Percentiles rank a stretch among this genome's conserved stretches.
phyloP scores from a whole-genome alignment of 1,140 invertebrate genomes.

The Agrypnia vestita region DNA sequence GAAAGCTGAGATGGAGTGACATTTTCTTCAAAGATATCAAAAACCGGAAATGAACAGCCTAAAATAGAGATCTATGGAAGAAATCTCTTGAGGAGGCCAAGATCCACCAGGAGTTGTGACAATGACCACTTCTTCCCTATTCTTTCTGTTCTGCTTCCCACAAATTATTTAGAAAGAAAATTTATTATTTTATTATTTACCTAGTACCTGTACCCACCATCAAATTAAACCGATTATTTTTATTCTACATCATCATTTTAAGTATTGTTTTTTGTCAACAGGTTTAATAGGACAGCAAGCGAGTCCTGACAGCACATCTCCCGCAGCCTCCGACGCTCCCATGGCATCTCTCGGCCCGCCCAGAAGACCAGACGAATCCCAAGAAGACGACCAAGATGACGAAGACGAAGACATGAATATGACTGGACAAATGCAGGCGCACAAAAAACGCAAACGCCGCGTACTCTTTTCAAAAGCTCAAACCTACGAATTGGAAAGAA shows the following conservation, averaged over 20 bases:
- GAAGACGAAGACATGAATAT: slow-evolving; percentile 69
- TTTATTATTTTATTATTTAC: no score
- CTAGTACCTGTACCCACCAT: no score
- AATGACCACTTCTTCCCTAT: no score
- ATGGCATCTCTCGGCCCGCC: slow-evolving; percentile 53
- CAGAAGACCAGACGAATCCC: slow-evolving; percentile 64
- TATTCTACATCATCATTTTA: neutral
- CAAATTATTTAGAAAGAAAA: no score
- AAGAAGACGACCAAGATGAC: slow-evolving; percentile 73
- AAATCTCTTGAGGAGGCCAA: no score
- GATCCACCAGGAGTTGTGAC: no score
- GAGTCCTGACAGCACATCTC: slow-evolving; percentile 88
- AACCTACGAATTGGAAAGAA: slow-evolving; percentile 94
- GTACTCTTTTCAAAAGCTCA: slow-evolving; percentile 99
- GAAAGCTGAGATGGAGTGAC: no score
- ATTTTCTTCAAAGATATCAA: no score
- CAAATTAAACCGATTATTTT: no score
- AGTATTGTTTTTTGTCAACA: slow-evolving; percentile 64
- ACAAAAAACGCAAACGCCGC: slow-evolving; percentile 95
- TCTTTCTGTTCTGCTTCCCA: no score
- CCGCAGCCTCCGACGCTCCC: slow-evolving; percentile 76
- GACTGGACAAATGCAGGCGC: slow-evolving; percentile 71
- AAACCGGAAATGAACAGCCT: no score
- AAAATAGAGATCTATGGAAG: no score
- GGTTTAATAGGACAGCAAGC: slow-evolving; percentile 78